Percentiles rank a stretch among this genome's conserved stretches.
Evolutionary conservation across 2,888 invertebrate genomes (phyloP).

Genomic region (Rhorus exstirpatorius): DNA sequence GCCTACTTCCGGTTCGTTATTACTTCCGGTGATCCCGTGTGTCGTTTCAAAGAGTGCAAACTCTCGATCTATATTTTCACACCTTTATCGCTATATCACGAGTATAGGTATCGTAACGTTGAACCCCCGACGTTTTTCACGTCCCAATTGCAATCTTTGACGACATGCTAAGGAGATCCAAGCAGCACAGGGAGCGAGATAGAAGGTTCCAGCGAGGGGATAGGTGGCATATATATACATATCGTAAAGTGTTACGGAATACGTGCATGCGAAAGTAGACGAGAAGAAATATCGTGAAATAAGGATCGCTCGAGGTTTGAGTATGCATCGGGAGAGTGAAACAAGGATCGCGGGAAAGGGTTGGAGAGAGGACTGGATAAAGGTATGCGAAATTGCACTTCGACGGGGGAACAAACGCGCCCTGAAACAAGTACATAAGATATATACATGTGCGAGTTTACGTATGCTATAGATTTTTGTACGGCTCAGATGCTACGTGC

Average conservation of each 20-base stretch:
- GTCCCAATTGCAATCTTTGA: conserved; percentile 57
- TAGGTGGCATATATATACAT: conserved; percentile 7
- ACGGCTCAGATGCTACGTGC: too few relatives aligned
- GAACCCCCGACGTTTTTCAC: conserved; percentile 19
- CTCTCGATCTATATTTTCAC: conserved; percentile 1
- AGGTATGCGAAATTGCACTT: conserved; percentile 67
- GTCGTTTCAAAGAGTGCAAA: not conserved
- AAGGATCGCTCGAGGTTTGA: conserved; percentile 24
- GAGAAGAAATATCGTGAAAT: conserved; percentile 40
- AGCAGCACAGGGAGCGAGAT: not conserved
- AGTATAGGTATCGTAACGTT: conserved; percentile 22
- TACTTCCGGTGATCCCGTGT: not conserved
- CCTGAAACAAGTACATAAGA: conserved; percentile 9
- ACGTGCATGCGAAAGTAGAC: conserved; percentile 44
- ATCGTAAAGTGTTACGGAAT: conserved; percentile 61
- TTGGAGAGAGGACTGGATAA: conserved; percentile 10
- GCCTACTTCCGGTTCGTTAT: conserved; percentile 21
- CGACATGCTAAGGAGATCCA: not conserved
- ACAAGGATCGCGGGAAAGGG: not conserved
- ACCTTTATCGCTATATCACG: not conserved
- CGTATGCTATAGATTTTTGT: too few relatives aligned
- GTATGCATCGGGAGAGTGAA: conserved; percentile 29
- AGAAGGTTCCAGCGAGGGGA: conserved; percentile 17
- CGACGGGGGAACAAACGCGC: conserved; percentile 58
- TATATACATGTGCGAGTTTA: not conserved